phyloP scores from a whole-genome alignment of 2,113 vertebrate genomes.

The Rhynchopsitta pachyrhyncha region DNA sequence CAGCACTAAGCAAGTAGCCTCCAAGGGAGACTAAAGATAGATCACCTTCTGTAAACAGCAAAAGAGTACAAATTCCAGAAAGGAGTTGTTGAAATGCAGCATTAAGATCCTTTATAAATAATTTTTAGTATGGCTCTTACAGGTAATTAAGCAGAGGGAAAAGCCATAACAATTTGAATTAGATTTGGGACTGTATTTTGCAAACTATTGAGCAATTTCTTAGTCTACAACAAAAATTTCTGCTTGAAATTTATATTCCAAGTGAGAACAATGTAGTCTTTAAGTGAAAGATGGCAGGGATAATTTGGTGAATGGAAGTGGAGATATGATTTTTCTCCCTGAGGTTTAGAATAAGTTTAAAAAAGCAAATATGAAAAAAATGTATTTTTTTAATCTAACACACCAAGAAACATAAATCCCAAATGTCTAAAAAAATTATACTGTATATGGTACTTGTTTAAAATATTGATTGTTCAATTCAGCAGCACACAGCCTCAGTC shows the following conservation, averaged over 20 bases:
- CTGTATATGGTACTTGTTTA: not conserved
- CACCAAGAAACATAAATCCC: not conserved
- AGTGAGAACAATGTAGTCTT: not conserved
- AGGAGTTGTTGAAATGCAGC: not conserved
- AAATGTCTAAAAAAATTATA: not conserved
- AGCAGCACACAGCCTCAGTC: not conserved
- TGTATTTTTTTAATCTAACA: not conserved
- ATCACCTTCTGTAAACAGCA: not conserved
- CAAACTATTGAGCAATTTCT: not conserved
- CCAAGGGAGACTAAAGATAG: not conserved
- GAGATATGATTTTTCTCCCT: not conserved
- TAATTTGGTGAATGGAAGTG: not conserved
- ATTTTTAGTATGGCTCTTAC: conserved; percentile 8
- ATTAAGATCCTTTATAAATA: conserved; percentile 39
- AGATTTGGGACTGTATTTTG: conserved; percentile 25
- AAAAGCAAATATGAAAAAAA: not conserved
- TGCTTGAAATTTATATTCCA: conserved; percentile 22
- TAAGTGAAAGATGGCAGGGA: not conserved
- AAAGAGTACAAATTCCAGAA: conserved; percentile 13
- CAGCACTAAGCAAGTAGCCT: not conserved
- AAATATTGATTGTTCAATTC: not conserved
- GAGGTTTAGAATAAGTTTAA: not conserved
- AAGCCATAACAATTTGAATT: not conserved
- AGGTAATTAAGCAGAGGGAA: conserved; percentile 27
- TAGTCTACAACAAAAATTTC: not conserved